Conservation (phyloP, 2,797 vertebrate species). For the Typhlichthys subterraneus region DNA sequence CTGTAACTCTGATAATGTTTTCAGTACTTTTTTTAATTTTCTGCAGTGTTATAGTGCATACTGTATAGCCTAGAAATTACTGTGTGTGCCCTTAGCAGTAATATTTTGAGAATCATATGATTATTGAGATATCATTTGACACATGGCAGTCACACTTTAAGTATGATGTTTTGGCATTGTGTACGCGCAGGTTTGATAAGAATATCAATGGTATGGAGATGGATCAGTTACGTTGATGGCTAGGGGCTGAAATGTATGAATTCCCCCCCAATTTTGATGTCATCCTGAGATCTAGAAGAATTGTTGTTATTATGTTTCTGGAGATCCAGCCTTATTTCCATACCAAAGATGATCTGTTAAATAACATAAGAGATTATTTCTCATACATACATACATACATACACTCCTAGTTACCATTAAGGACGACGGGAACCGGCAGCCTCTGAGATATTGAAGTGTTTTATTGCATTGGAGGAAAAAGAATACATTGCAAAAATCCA, state of each 20-base stretch:
- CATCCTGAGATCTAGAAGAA: constrained; percentile 64
- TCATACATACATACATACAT: constrained; percentile 50
- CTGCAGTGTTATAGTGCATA: constrained; percentile 65
- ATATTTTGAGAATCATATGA: constrained; percentile 60
- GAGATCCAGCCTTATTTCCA: constrained; percentile 77
- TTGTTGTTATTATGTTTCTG: constrained; percentile 47
- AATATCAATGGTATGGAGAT: constrained; percentile 71
- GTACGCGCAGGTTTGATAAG: constrained; percentile 50
- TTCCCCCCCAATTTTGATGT: constrained; percentile 39
- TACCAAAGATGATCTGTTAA: constrained; percentile 79
- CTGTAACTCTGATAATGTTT: constrained; percentile 69
- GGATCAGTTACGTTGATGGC: constrained; percentile 8
- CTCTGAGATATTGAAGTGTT: constrained; percentile 65
- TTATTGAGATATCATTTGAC: constrained; percentile 53
- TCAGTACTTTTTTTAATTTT: constrained; percentile 65
- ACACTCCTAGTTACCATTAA: constrained; percentile 56
- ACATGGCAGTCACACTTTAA: constrained; percentile 58
- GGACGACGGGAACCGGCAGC: constrained; percentile 53
- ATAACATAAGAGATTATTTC: constrained; percentile 68
- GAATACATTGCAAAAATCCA: constrained; percentile 66
- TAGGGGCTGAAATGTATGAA: constrained; percentile 28
- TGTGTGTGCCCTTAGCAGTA: constrained; percentile 53
- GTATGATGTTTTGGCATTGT: constrained; percentile 58
- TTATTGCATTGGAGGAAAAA: constrained; percentile 63
- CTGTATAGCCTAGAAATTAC: constrained; percentile 63